Percentiles rank a stretch among this genome's conserved stretches.
These are phyloP conservation scores for Paraescarpia echinospica DNA, from an alignment of 1,140 invertebrate genomes.

Conservation along the genomic window DNA sequence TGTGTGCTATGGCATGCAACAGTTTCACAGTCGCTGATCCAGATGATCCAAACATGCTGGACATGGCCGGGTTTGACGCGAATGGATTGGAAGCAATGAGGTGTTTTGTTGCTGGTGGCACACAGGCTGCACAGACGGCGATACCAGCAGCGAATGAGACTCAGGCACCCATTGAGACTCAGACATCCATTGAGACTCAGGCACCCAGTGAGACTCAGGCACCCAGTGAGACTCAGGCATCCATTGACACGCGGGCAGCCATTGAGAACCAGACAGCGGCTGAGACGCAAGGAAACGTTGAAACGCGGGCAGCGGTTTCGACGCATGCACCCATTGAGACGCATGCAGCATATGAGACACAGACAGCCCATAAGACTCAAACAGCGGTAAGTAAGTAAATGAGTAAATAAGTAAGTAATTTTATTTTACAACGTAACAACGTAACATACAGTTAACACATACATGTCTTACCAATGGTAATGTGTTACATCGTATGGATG, in stretches of 20 bases:
- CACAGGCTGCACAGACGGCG: not conserved
- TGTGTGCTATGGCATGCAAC: constrained; percentile 61
- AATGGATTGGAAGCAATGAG: constrained; percentile 63
- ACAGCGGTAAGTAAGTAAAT: no score
- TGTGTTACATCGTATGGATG: no score
- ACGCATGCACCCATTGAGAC: no score
- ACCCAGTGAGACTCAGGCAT: not conserved
- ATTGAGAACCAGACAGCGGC: not conserved
- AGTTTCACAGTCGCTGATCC: constrained; percentile 59
- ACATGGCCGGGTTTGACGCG: constrained; percentile 68
- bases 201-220: not conserved
- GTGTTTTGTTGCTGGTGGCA: constrained; percentile 38
- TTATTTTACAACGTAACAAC: no score
- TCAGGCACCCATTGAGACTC: not conserved
- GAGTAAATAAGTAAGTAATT: no score
- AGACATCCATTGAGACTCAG: not conserved
- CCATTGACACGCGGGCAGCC: no score
- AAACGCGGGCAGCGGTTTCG: no score
- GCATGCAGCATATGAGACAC: no score
- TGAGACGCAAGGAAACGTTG: no score
- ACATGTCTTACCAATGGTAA: no score
- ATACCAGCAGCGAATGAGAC: not conserved
- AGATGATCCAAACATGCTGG: constrained; percentile 63
- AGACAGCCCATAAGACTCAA: no score
- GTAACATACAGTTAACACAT: no score